Base-by-base conservation (phyloP, 2,797 vertebrate genomes). In the Muraenolepis orangiensis region DNA sequence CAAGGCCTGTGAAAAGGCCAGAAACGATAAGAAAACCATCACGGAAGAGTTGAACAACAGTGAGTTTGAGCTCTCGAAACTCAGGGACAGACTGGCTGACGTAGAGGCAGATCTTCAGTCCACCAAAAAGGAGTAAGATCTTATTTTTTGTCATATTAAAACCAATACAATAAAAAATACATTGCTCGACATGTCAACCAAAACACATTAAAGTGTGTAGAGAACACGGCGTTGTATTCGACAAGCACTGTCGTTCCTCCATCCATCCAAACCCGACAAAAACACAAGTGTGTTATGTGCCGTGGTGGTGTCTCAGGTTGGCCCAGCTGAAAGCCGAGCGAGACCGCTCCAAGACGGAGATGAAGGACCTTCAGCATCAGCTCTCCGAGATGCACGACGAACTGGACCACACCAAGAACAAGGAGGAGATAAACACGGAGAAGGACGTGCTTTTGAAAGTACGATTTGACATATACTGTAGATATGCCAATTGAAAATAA, bases 361-460 rank as follows among this genome's bases (percentile, higher is more conserved):
- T 98, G 89, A 93, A 96, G 80, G 96, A 97, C 84, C 94, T 99
- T 77, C 96, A 98, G 87, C 96, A 96, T 82, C 97, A 99, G 87
- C 96, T 99, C 14, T 99, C 98, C 0, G 97, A 99, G 78, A 98
- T 99, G 96, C 98, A 99, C 0, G 97, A 99, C 34, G 97, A 98
- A 80, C 86, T 99, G 87, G 97, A 99, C 86, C 92, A 77, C 0
- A 93, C 95, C 57, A 98, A 96, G 79, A 94, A 79, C 61, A 83
- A 87, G 0, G 90, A 92, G 68, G 77, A 83, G 42, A 93, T 95
- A 74, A 92, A 94, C 42, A 81, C 90, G 8, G 94, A 97, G 80
- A 96, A 94, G 74, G 94, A 95, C 64, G 80, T 93, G 71, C 93
- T 98, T 36, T 88, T 96, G 71, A 93, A 96, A 95, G 23, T 32